Evolutionary conservation across 1,140 invertebrate genomes (phyloP), one percentile per base, ranked within the genome.

Genomic region (Zaprionus tsacasi): DNA sequence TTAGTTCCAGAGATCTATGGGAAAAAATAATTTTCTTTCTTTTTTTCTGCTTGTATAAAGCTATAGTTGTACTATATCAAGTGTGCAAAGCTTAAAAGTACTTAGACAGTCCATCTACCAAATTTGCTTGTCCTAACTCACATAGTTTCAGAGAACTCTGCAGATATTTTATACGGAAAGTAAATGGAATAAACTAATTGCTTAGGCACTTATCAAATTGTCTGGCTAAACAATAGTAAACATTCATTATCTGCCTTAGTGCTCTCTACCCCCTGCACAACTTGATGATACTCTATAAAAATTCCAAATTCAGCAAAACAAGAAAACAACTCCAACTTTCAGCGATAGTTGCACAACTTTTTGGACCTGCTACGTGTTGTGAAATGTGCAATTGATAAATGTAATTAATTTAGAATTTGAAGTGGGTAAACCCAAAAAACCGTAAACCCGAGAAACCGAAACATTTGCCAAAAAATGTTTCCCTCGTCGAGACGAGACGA

Each of bases 361-460:
- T 21, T 10, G 10, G 13, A 45, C n/a, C n/a, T 45, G 17, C 17
- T 21, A 12, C 17, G 17, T 50, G 45, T 25, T 50, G 17, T 6
- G 21, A 54, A 67, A 58, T 60, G n/a, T 45, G 25, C 64, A 70
- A 59, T 59, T 65, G 61, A 71, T 70, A 66, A 71, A 71, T 38
- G 55, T 59, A 71, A 76, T 76, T 76, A 76, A 76, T 76, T 71
- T 66, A 66, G 40, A 65, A 15, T 66, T 56, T 69, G 10, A 71
- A 65, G 38, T 54, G 68, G 40, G 57, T 27, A 35, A 63, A 43
- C 40, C 13, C 40, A 7, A 45, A 13, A 45, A 45, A 45, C 40
- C n/a, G 7, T 8, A 8, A 45, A 17, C 2, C 40, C n/a, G 15
- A 3, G 6, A 25, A 50, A 21, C 45, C 30, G 21, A 64, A 70